Evolutionary conservation across 2,888 invertebrate species (phyloP), one percentile per base, ranked within the genome.

Genomic region (Meandrusa payeni): DNA sequence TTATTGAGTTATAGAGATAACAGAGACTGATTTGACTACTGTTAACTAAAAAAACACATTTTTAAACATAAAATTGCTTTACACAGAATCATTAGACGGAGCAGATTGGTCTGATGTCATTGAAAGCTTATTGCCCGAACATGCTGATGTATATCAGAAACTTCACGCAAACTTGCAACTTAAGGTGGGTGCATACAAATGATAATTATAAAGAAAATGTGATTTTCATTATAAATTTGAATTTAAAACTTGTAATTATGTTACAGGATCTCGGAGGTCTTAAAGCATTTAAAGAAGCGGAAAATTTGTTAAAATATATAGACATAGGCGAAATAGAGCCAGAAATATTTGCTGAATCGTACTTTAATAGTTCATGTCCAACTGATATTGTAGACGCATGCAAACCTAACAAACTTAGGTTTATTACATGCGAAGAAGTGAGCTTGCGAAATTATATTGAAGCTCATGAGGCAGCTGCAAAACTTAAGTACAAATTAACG

Each of bases 91-190:
- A 1, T 68, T 89, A 34, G 79, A 76, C n/a, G 91, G 90, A 44
- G 86, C 88, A 27, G 90, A 91, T 59, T 91, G 90, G 90, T 89
- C 87, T 2, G 85, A 87, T 55, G 57, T 90, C 29, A 89, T 90
- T 46, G 89, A 90, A 56, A 77, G 69, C 48, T 56, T 90, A 41
- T 60, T 90, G 13, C 90, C 90, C n/a, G 86, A 89, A 63, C 88
- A 89, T 55, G 69, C 85, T 9, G 82, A 80, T 34, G 67, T 88
- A 39, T 88, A 86, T 52, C 71, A 83, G 27, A 83, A 86, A 64
- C 60, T 88, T 7, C 72, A 80, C 34, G 85, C 82, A 2, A 87
- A 88, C 66, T 65, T 88, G 19, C 78, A 83, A 44, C 55, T 82
- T 24, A 81, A 85, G 79, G 88, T 86, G 60, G 38, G 33, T 32